Base-by-base conservation (phyloP, 2,113 vertebrate species). In the Dasyprocta punctata region DNA sequence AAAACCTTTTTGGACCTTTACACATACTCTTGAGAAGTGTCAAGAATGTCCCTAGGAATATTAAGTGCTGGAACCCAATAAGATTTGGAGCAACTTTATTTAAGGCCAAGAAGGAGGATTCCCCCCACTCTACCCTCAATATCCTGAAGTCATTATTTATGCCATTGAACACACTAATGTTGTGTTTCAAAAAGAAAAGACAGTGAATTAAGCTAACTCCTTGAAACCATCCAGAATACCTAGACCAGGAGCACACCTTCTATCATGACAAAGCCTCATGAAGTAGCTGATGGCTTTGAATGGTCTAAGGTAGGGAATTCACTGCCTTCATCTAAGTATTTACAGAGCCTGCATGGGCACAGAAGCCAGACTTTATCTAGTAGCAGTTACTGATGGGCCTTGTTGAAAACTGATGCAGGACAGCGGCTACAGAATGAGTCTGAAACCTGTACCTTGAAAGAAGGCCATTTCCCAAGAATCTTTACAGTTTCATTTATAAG, bases 41-140 rank as follows among this genome's bases (percentile, higher is more conserved):
- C 44, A 95, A 85, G 63, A 87, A 36, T 65, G 30, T 38, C 24
- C 38, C n/a, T 86, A 73, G 44, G 69, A 97, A 86, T 52, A 86
- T 26, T 38, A 90, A 89, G n/a, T 49, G 24, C 28, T 89, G 22
- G 85, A 14, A 38, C 9, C 73, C 54, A 88, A 16, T 33, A 60
- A 83, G 60, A 82, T 71, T 85, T 73, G 65, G 28, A 90, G 30
- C 44, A 97, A 84, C 2, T 92, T 82, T 84, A 58, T 54, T 44
- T 38, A 86, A 80, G 12, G 26, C 26, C 30, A 20, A 94, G n/a
- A 90, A 90, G 87, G 44, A 24, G 90, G 52, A 24, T 12, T 52
- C 16, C 41, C 8, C 14, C 5, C 24, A 30, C n/a, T 60, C 65
- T 56, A 2, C 58, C 5, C 20, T 14, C 65, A 67, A 26, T 11